phyloP scores from a whole-genome alignment of 2,888 invertebrate species.

The Watsonalla cultraria region DNA sequence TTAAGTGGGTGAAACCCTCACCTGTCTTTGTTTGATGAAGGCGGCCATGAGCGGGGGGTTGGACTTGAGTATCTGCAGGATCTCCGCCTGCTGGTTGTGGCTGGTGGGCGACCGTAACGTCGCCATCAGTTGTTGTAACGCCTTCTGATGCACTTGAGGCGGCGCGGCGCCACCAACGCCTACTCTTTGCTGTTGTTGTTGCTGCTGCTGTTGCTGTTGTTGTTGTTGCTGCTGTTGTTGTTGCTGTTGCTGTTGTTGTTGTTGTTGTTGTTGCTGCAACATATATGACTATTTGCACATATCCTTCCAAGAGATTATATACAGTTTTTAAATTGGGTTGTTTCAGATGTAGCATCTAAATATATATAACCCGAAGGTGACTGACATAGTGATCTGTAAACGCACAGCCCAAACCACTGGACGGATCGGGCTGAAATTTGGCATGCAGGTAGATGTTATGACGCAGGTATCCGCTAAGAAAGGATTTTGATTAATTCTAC shows the following conservation, averaged over 20 bases:
- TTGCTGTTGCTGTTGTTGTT: constrained; percentile 6
- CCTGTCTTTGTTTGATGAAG: constrained; percentile 92
- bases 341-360: too few species aligned
- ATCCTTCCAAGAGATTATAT: constrained; percentile 1
- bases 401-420: too few species aligned
- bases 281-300: neutral
- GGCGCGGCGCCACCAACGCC: constrained; percentile 14
- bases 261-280: constrained; percentile 3
- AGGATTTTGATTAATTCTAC: too few species aligned
- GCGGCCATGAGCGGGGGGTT: constrained; percentile 97
- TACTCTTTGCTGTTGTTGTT: neutral
- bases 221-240: constrained; percentile 17
- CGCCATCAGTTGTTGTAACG: constrained; percentile 91
- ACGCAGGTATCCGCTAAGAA: too few species aligned
- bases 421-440: too few species aligned
- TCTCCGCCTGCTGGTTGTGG: constrained; percentile 94
- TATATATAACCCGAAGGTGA: too few species aligned
- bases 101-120: constrained; percentile 93
- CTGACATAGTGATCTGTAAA: too few species aligned
- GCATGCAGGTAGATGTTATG: too few species aligned
- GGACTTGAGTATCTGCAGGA: constrained; percentile 92
- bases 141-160: constrained; percentile 77
- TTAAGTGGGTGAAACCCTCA: constrained; percentile 18
- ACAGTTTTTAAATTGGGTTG: too few species aligned
- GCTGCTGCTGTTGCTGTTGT: constrained; percentile 25